A percentile compares a stretch with the other conserved stretches of the same genome.
Conservation (phyloP, 2,888 invertebrate genomes). For the Cheilosia pagana region DNA sequence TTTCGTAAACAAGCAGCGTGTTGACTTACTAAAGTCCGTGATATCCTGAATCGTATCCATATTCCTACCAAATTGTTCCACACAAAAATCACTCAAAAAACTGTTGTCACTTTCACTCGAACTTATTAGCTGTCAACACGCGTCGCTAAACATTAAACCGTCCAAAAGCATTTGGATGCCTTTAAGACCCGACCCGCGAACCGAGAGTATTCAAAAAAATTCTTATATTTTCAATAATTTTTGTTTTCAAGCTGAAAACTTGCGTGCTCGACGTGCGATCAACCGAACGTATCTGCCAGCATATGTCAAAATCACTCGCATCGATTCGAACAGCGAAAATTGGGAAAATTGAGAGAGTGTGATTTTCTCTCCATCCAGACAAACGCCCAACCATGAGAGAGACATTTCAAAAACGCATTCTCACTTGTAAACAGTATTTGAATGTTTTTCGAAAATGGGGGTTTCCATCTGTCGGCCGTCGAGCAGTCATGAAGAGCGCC, state of each 20-base stretch:
- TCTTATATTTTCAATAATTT: background rate
- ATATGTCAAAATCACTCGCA: conserved; percentile 40
- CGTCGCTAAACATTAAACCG: conserved; percentile 7
- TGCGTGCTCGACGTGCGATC: conserved; percentile 60
- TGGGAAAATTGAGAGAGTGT: conserved; percentile 13
- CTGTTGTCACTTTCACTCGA: background rate
- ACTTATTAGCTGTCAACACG: background rate
- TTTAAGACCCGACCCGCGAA: conserved; percentile 10
- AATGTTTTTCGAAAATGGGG: conserved; percentile 16
- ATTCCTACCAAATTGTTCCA: background rate
- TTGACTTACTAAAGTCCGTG: conserved; percentile 67
- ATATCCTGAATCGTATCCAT: conserved; percentile 70
- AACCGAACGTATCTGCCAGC: conserved; percentile 65
- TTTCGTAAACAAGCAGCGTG: background rate
- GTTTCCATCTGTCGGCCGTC: background rate
- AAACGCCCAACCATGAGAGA: conserved; percentile 9
- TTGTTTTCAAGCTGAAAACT: conserved; percentile 9
- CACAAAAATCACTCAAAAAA: conserved; percentile 7
- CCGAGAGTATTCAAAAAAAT: background rate
- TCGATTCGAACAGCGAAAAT: conserved; percentile 11
- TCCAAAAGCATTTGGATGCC: background rate
- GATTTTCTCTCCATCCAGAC: conserved; percentile 32
- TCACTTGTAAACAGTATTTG: conserved; percentile 15
- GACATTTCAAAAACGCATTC: background rate
- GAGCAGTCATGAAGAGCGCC: background rate